Base-by-base conservation (phyloP, 1,140 invertebrate species). In the Nomia melanderi region DNA sequence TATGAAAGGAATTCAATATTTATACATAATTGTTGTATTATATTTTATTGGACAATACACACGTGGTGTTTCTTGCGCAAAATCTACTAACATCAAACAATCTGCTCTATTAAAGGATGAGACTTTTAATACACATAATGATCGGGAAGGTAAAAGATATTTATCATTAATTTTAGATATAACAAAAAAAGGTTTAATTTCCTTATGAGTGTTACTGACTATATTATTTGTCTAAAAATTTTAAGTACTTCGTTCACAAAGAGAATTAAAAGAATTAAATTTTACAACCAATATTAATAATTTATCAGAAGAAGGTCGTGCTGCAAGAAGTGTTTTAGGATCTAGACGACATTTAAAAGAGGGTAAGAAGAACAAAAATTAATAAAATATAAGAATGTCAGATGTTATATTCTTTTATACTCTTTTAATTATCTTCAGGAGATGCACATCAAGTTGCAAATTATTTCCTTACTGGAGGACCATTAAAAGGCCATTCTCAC, bases 401-500 rank as follows among this genome's bases (percentile, higher is more conserved):
- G 25, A 39, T 39, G 2, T 23, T 17, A 4, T 23, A 47, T n/a
- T 9, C 6, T 39, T 23, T 41, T 56, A 23, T 4, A n/a, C 29
- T 70, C 50, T 70, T 64, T 23, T 25, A 36, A 57, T 12, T 33
- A 53, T 29, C 44, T 17, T 47, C 3, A 88, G 88, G 69, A 36
- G 83, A 88, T 76, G 83, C 81, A 17, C 77, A 89, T 33, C 78
- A 79, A 66, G 72, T 91, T 50, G 86, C 85, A 36, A 83, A 87
- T 27, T 91, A 91, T 72, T 91, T 90, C 74, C 73, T 87, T 36
- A 78, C 69, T 54, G 86, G 81, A 44, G 90, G 89, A 31, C 84
- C 86, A 41, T n/a, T 64, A 7, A 70, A 71, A 36, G 86, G 84
- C 56, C 71, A 66, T 47, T 67, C 36, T 4, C 82, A 77, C 82